phyloP scores from a whole-genome alignment of 92 coral and sea anemone genomes.

The Chrysogorgia sp. region DNA sequence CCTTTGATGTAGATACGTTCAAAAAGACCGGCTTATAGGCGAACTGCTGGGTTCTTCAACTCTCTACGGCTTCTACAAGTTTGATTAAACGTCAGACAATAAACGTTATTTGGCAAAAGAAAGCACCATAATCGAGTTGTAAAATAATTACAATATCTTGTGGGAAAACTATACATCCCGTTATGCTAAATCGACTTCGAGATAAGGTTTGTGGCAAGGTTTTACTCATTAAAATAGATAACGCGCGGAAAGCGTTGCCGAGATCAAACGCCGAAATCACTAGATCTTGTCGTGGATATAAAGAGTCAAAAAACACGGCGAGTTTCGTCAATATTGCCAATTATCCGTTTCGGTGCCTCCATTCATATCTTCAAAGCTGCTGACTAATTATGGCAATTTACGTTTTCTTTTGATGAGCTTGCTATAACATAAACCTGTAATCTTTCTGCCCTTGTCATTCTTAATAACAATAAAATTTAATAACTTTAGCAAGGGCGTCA shows the following conservation, averaged over 20 bases:
- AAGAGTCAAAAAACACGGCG: slow-evolving; percentile 40
- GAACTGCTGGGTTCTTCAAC: slow-evolving; percentile 53
- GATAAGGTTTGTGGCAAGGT: slow-evolving; percentile 33
- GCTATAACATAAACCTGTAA: slow-evolving; percentile 46
- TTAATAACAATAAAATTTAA: slow-evolving; percentile 50
- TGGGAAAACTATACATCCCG: neutral
- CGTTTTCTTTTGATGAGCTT: slow-evolving; percentile 48
- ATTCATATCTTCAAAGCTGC: slow-evolving; percentile 51
- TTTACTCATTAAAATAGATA: slow-evolving; percentile 38
- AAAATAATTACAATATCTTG: slow-evolving; percentile 34
- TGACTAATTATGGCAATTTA: slow-evolving; percentile 51
- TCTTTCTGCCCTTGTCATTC: slow-evolving; percentile 48
- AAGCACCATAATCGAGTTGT: slow-evolving; percentile 21
- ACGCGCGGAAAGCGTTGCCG: neutral
- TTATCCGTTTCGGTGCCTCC: slow-evolving; percentile 52
- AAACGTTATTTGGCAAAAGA: slow-evolving; percentile 40
- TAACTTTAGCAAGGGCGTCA: slow-evolving; percentile 49
- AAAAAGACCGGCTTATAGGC: slow-evolving; percentile 52
- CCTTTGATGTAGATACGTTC: slow-evolving; percentile 47
- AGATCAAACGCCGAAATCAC: slow-evolving; percentile 14
- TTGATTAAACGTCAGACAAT: slow-evolving; percentile 41
- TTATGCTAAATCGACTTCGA: neutral
- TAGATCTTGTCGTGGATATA: slow-evolving; percentile 14
- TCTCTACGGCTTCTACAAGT: slow-evolving; percentile 37
- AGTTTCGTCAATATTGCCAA: slow-evolving; percentile 41